Evolutionary conservation across 2,888 invertebrate genomes (phyloP).

Genomic region (Lomographa bimaculata): DNA sequence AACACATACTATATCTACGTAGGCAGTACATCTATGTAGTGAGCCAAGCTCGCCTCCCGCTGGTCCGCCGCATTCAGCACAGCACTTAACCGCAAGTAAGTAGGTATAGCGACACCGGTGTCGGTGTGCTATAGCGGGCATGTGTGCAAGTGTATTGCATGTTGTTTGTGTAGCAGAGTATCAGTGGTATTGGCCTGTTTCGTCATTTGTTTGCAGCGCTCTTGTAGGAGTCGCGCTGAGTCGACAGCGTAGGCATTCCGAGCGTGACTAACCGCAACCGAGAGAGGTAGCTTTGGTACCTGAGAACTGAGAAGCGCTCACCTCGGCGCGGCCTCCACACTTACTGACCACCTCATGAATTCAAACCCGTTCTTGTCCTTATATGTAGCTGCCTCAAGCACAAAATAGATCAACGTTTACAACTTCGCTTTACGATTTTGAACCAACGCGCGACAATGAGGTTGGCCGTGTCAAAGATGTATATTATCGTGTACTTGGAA

Average conservation of each 20-base stretch:
- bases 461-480: neutral
- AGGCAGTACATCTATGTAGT: slow-evolving; percentile 2
- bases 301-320: slow-evolving; percentile 68
- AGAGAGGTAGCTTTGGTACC: slow-evolving; percentile 39
- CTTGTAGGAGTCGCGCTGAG: slow-evolving; percentile 56
- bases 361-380: slow-evolving; percentile 66
- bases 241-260: slow-evolving; percentile 61
- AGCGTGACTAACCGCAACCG: slow-evolving; percentile 70
- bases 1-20: slow-evolving; percentile 3
- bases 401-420: slow-evolving; percentile 44
- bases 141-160: slow-evolving; percentile 24
- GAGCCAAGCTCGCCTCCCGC: slow-evolving; percentile 24
- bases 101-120: slow-evolving; percentile 20
- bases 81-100: slow-evolving; percentile 27
- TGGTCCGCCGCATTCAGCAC: slow-evolving; percentile 24
- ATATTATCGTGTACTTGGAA: slow-evolving; percentile 1
- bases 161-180: slow-evolving; percentile 32
- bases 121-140: slow-evolving; percentile 12
- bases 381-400: slow-evolving; percentile 43
- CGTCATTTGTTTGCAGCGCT: slow-evolving; percentile 56
- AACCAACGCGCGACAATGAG: slow-evolving; percentile 6
- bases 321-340: slow-evolving; percentile 71
- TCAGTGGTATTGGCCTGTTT: slow-evolving; percentile 38
- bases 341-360: slow-evolving; percentile 68
- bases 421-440: slow-evolving; percentile 11